Percentiles rank a stretch among this genome's conserved stretches.
phyloP scores from a whole-genome alignment of 1,140 invertebrate genomes.

The Temnothorax curvispinosus region DNA sequence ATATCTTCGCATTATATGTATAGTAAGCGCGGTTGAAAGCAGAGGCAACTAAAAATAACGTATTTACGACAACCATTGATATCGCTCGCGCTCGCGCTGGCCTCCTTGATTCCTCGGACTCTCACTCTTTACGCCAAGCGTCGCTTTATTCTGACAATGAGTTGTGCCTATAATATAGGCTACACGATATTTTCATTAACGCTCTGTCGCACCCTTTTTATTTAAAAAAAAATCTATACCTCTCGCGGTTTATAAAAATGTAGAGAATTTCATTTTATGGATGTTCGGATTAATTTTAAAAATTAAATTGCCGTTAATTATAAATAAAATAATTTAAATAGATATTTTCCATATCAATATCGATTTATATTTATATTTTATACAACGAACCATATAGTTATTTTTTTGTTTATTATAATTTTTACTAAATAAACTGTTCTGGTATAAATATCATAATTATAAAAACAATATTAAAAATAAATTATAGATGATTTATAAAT shows the following conservation, averaged over 20 bases:
- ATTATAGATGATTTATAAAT: not conserved
- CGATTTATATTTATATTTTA: too few relatives aligned
- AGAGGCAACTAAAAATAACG: conserved; percentile 72
- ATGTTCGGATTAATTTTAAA: not conserved
- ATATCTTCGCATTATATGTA: conserved; percentile 61
- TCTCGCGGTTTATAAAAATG: not conserved
- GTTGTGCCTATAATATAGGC: not conserved
- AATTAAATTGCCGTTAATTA: not conserved
- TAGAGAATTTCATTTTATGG: not conserved
- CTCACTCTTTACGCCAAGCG: not conserved
- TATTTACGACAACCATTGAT: conserved; percentile 74
- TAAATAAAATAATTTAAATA: not conserved
- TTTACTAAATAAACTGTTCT: not conserved
- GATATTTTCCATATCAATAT: not conserved
- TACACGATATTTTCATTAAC: conserved; percentile 10
- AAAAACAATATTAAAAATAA: not conserved
- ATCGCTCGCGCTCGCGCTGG: conserved; percentile 48
- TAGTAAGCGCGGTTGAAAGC: conserved; percentile 59
- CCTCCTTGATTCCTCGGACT: conserved; percentile 5
- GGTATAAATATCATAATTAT: not conserved
- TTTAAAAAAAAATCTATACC: not conserved
- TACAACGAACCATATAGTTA: not conserved
- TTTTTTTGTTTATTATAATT: not conserved
- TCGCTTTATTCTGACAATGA: not conserved
- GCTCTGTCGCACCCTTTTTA: not conserved